Evolutionary conservation across 2,888 invertebrate species (phyloP).

Genomic region (Calliopum simillimum): DNA sequence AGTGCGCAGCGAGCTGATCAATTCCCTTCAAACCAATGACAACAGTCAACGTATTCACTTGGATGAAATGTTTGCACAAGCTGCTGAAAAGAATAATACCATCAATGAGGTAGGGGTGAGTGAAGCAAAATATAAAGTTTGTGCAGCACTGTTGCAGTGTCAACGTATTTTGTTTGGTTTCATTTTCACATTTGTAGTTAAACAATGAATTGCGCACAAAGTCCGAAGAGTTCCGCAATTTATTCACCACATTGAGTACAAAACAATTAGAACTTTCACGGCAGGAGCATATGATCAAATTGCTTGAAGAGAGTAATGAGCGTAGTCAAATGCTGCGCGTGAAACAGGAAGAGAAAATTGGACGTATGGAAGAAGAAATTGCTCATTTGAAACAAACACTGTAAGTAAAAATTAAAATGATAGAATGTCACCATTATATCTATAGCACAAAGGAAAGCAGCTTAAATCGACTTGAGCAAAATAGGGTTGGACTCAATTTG

Average conservation of each 20-base stretch:
- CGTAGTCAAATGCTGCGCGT: slow-evolving; percentile 54
- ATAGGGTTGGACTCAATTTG: not conserved
- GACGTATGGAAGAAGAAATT: slow-evolving; percentile 54
- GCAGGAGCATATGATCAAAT: slow-evolving; percentile 58
- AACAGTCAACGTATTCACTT: slow-evolving; percentile 50
- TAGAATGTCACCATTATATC: not conserved
- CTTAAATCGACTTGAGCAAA: not conserved
- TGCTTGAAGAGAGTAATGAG: slow-evolving; percentile 58
- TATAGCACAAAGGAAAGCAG: not conserved
- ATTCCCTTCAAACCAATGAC: slow-evolving; percentile 58
- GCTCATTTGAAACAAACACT: slow-evolving; percentile 54
- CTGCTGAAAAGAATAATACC: slow-evolving; percentile 50
- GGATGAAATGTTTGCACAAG: slow-evolving; percentile 54
- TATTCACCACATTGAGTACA: slow-evolving; percentile 52
- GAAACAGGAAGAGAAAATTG: slow-evolving; percentile 60
- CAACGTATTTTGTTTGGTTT: not conserved
- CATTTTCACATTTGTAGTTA: slow-evolving; percentile 47
- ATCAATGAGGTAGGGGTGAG: slow-evolving; percentile 49
- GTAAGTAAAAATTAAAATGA: slow-evolving; percentile 51
- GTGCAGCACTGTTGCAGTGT: not conserved
- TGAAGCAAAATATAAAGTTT: slow-evolving; percentile 19
- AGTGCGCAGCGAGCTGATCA: slow-evolving; percentile 57
- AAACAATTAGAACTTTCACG: slow-evolving; percentile 58
- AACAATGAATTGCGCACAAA: slow-evolving; percentile 55
- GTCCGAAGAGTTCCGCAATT: slow-evolving; percentile 57